Base-by-base conservation (phyloP, 2,888 invertebrate species). In the Dione juno region DNA sequence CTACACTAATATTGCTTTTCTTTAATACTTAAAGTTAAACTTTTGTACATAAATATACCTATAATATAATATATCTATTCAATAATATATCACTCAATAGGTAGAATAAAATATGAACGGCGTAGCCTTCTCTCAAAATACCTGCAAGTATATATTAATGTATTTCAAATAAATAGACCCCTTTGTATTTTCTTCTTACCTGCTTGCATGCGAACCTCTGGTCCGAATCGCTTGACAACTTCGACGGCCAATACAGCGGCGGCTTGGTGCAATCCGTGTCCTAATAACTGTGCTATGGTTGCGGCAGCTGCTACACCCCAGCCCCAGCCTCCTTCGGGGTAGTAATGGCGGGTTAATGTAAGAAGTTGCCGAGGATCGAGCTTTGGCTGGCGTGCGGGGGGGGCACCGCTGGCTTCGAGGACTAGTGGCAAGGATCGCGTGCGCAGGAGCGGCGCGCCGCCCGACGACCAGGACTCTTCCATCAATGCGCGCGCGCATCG, bases 251-350 rank as follows among this genome's bases (percentile, higher is more conserved):
- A 85, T 53, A 95, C 92, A 11, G 95, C 95, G 41, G 94, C 91
- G n/a, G 95, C 95, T 52, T 95, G 94, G 77, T 97, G 96, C 76
- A 97, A 88, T 0, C 97, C 97, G 80, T 96, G 96, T 21, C 96
- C 95, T 45, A 97, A 88, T 43, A 96, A 90, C 85, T 97, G 96
- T 48, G 95, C 96, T 35, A 96, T 86, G 28, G 96, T 94, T 19
- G 96, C 96, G 37, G 95, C 96, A 19, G 94, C 92, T 1, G 97
- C 94, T 66, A 97, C 95, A 66, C 96, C 94, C 97, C 97, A 97
- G 8, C 97, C 97, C 97, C 97, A 97, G 0, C 97, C 97, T 9
- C 97, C 97, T 88, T 97, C 97, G 43, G 97, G 97, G 87, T 97
- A 97, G 88, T 97, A 97, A 82, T 97, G 96, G 80, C 97, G 96